Evolutionary conservation across 2,113 vertebrate genomes (phyloP), one percentile per base, ranked within the genome.

Genomic region (Electrona antarctica): DNA sequence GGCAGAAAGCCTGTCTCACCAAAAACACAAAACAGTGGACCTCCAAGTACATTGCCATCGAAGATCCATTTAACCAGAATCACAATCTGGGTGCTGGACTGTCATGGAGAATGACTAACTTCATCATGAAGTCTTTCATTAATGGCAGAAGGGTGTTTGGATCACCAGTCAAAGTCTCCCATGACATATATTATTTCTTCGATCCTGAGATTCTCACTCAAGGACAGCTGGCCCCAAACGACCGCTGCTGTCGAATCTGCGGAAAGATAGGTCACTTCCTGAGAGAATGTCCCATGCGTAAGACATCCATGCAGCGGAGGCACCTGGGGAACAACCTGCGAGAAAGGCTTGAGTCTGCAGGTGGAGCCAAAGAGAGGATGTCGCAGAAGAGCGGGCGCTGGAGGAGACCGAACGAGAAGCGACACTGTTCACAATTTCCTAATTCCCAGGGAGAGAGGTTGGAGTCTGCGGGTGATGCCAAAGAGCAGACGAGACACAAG

Each of bases 1-100:
- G 97, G 69, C 96, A 96, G 80, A 94, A 90, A 69, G 89, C 65
- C 84, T 85, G 95, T n/a, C 95, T 98, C 90, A 97, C 96, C 84
- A 97, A 96, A 73, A 98, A 98, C 91, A 96, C 96, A 89, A 98
- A 98, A 80, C 96, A 98, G 74, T 98, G 97, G 97, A 98, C 96
- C 0, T 97, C 96, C 59, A 98, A 97, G 82, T 97, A 97, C 75
- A 98, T 98, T 61, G 96, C 96, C 76, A 98, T 98, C 85, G 97
- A 98, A 95, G 97, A 98, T 91, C 97, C 97, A 0, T 98, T 98
- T 83, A 96, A 98, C 93, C 88, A 98, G 86, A 97, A 96, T 87
- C 97, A 98, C 82, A 98, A 98, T 84, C 95, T 98, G 71, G 97
- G 97, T 88, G 95, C 96, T 74, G 97, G 97, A 73, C 93, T 98